Evolutionary conservation across 2,888 invertebrate genomes (phyloP).

Genomic region (Melanargia galathea): DNA sequence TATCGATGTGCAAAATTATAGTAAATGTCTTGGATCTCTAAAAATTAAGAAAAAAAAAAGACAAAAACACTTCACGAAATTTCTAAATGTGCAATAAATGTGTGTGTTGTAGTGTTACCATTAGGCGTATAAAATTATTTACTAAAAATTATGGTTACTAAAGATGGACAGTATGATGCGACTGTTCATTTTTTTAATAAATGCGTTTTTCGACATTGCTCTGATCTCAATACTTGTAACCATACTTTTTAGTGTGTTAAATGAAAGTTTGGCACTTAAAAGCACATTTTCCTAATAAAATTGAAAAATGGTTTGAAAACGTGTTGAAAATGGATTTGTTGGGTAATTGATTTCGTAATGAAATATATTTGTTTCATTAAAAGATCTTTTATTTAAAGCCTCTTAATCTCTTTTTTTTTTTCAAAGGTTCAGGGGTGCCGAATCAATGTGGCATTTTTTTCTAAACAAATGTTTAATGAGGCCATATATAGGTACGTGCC

Average conservation of each 20-base stretch:
- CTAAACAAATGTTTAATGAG: too few relatives aligned
- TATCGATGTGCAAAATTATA: slow-evolving; percentile 82
- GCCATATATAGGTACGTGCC: too few relatives aligned
- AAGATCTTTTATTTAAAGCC: slow-evolving; percentile 61
- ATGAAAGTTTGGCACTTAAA: slow-evolving; percentile 82
- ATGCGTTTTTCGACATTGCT: slow-evolving; percentile 48
- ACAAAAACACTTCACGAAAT: slow-evolving; percentile 81
- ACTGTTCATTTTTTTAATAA: slow-evolving; percentile 44
- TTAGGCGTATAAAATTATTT: slow-evolving; percentile 76
- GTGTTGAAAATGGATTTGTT: slow-evolving; percentile 83
- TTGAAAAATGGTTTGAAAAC: slow-evolving; percentile 80
- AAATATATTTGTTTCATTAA: slow-evolving; percentile 83
- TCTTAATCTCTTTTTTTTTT: not conserved
- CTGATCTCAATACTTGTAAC: slow-evolving; percentile 74
- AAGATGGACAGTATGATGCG: slow-evolving; percentile 36
- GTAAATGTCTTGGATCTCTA: slow-evolving; percentile 82
- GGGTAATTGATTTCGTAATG: slow-evolving; percentile 82
- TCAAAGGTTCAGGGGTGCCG: too few relatives aligned
- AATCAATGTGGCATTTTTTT: too few relatives aligned
- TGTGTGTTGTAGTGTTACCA: slow-evolving; percentile 83
- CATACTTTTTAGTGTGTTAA: slow-evolving; percentile 68
- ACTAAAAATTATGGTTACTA: slow-evolving; percentile 60
- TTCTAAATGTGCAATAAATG: slow-evolving; percentile 84
- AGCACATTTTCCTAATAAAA: slow-evolving; percentile 81
- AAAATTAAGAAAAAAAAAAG: slow-evolving; percentile 79